Evolutionary conservation across 2,888 invertebrate genomes (phyloP).

Genomic region (Gastrophysa polygoni): DNA sequence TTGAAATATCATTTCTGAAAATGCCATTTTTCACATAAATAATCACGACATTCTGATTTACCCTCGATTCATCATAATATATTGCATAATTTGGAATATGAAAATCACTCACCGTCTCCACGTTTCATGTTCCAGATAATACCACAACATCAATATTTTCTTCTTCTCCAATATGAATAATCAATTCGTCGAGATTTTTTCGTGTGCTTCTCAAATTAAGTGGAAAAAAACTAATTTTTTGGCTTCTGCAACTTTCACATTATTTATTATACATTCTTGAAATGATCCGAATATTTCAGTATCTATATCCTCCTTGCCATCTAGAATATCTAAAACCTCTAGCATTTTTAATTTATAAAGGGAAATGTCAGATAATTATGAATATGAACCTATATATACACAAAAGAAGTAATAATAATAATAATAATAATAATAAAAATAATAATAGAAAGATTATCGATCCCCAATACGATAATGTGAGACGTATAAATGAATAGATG

Average conservation of each 20-base stretch:
- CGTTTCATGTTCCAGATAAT: neutral
- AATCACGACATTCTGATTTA: no score
- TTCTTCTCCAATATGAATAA: neutral
- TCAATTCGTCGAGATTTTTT: neutral
- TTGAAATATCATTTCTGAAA: no score
- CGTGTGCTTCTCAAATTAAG: slow-evolving; percentile 2
- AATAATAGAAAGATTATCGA: neutral
- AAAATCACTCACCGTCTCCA: neutral
- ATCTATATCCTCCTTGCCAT: neutral
- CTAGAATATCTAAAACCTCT: neutral
- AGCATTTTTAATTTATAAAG: neutral
- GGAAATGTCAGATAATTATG: no score
- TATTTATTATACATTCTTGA: neutral
- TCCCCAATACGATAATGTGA: no score
- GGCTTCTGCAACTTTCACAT: no score
- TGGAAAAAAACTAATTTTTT: neutral
- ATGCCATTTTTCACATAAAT: no score
- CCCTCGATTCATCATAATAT: neutral
- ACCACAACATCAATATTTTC: neutral
- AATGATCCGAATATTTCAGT: neutral
- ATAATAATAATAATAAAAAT: neutral
- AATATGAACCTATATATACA: no score
- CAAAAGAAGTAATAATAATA: no score
- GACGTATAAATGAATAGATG: no score
- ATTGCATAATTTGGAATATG: neutral